Evolutionary conservation across 2,888 invertebrate species (phyloP), one percentile per base, ranked within the genome.

Genomic region (Callosobruchus maculatus): DNA sequence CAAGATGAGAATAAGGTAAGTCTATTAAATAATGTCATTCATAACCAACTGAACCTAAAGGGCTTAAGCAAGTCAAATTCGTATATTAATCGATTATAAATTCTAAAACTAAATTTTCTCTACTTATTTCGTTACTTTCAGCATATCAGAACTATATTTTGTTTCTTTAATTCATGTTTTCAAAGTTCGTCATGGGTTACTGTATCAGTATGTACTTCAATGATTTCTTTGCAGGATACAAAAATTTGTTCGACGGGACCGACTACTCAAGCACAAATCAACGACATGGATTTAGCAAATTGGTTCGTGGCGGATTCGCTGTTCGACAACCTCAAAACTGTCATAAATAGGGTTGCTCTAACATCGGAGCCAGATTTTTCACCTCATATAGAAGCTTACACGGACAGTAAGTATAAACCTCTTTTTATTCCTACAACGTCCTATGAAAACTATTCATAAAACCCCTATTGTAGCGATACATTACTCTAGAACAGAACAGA

Each of bases 251-350:
- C 89, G 7, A 88, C 84, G 21, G 74, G 70, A 3, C 72, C 78
- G 67, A 75, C 78, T 68, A 72, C 75, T 76, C 78, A 73, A 72
- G 80, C 72, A 71, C 81, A 80, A 73, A 85, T 90, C 73, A 87
- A 88, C 76, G 91, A 92, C 80, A 89, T 90, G 86, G 90, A 91
- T 78, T 84, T 91, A 74, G 83, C 86, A 20, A 90, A 90, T 80
- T 95, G 94, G 89, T 95, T 92, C 87, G 89, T 92, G 49, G 92
- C 92, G 67, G 92, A 94, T 82, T 92, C 92, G 84, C 88, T 96
- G 72, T 92, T 93, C 77, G 93, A 93, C 82, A 95, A 95, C 89
- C 88, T 95, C 74, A 90, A 93, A 81, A 91, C 92, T 26, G 89
- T 92, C 66, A 91, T 96, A 73, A 88, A 89, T 70, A 88, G 89